phyloP scores from a whole-genome alignment of 2,113 vertebrate species.

The Peromyscus leucopus region DNA sequence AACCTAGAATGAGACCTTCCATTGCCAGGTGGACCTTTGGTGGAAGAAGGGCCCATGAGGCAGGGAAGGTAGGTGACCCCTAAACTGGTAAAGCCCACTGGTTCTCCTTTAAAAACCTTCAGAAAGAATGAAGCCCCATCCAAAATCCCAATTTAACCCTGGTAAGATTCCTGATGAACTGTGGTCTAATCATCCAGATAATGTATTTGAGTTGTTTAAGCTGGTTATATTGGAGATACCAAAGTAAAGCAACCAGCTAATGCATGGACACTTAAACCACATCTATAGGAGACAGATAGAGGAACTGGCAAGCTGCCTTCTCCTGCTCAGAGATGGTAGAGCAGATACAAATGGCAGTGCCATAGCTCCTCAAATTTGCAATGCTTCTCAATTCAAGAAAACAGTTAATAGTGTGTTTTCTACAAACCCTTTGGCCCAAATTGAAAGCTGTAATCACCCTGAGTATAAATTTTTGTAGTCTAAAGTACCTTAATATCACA shows the following conservation, averaged over 20 bases:
- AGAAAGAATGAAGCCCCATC: neutral
- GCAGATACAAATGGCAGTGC: neutral
- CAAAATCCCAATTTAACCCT: neutral
- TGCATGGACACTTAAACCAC: neutral
- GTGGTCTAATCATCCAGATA: neutral
- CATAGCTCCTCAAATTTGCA: neutral
- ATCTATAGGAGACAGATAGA: neutral
- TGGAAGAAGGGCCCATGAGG: neutral
- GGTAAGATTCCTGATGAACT: neutral
- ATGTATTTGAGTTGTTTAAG: neutral
- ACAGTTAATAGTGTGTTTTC: neutral
- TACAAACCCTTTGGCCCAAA: neutral
- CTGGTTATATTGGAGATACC: neutral
- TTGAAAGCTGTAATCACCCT: conserved; percentile 13
- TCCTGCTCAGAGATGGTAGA: neutral
- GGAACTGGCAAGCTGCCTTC: neutral
- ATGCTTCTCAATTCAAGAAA: conserved; percentile 39
- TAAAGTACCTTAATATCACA: neutral
- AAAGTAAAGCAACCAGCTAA: neutral
- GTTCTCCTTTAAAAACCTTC: neutral
- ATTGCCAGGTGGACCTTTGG: no score
- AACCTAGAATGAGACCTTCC: neutral
- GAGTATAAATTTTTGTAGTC: conserved; percentile 1
- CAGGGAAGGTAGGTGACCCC: neutral
- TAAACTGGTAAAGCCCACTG: neutral